phyloP scores from a whole-genome alignment of 2,797 vertebrate genomes.

The Gouania willdenowi region DNA sequence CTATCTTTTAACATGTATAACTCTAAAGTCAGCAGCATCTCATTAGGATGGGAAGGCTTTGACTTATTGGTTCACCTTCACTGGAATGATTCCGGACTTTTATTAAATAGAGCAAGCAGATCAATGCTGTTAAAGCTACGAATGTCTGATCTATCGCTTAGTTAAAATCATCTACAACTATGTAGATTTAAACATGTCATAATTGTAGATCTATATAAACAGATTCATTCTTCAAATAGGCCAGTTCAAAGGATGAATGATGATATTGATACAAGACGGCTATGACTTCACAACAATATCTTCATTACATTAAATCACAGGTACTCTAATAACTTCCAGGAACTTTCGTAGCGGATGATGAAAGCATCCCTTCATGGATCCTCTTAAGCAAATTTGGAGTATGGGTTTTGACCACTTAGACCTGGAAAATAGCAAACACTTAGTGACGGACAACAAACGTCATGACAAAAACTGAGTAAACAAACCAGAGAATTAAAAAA shows the following conservation, averaged over 20 bases:
- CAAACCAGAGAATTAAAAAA: too few relatives aligned
- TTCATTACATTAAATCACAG: slow-evolving; percentile 4
- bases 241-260: slow-evolving; percentile 7
- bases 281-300: background rate
- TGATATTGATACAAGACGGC: slow-evolving; percentile 9
- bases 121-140: background rate
- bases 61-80: background rate
- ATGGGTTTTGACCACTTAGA: slow-evolving; percentile 87
- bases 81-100: background rate
- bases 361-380: background rate
- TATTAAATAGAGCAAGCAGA: slow-evolving; percentile 21
- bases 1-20: too few relatives aligned
- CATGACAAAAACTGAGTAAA: too few relatives aligned
- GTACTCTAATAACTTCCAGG: background rate
- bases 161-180: too few relatives aligned
- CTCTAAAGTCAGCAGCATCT: slow-evolving; percentile 6
- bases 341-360: background rate
- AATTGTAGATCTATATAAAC: too few relatives aligned
- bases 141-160: too few relatives aligned
- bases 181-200: too few relatives aligned
- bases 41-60: background rate
- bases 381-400: slow-evolving; percentile 81
- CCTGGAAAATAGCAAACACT: slow-evolving; percentile 68
- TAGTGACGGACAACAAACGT: too few relatives aligned
- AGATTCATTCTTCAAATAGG: background rate